Conservation (phyloP, 2,113 vertebrate genomes). For the Rhadina sibilatrix region DNA sequence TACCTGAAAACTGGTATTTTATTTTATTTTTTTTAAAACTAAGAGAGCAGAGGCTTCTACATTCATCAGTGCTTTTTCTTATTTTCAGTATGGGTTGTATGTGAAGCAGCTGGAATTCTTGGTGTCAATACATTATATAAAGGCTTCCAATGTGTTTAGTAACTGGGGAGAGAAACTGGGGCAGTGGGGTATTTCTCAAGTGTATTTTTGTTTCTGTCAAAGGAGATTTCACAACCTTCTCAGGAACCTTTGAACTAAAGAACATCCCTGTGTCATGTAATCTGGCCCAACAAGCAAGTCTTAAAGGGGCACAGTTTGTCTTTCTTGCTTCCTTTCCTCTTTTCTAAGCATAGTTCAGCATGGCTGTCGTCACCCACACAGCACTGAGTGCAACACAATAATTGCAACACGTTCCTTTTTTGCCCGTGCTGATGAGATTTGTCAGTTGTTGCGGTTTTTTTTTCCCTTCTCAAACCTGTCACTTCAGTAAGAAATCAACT, state of each 20-base stretch:
- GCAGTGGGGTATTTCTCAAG: constrained; percentile 47
- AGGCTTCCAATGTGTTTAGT: background rate
- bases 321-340: background rate
- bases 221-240: constrained; percentile 48
- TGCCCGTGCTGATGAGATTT: background rate
- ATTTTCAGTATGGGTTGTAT: background rate
- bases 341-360: background rate
- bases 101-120: background rate
- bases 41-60: background rate
- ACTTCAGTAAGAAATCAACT: background rate
- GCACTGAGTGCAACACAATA: background rate
- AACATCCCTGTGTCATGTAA: background rate
- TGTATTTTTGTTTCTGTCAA: constrained; percentile 42
- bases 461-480: background rate
- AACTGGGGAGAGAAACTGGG: constrained; percentile 23
- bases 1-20: background rate
- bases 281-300: background rate
- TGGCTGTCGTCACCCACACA: background rate
- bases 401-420: background rate
- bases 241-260: constrained; percentile 26
- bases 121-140: background rate
- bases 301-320: background rate
- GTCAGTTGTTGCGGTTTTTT: background rate
- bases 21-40: background rate
- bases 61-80: background rate